Evolutionary conservation across 35 echinoderm and acorn worm genomes (phyloP).

Genomic region (Apostichopus californicus): DNA sequence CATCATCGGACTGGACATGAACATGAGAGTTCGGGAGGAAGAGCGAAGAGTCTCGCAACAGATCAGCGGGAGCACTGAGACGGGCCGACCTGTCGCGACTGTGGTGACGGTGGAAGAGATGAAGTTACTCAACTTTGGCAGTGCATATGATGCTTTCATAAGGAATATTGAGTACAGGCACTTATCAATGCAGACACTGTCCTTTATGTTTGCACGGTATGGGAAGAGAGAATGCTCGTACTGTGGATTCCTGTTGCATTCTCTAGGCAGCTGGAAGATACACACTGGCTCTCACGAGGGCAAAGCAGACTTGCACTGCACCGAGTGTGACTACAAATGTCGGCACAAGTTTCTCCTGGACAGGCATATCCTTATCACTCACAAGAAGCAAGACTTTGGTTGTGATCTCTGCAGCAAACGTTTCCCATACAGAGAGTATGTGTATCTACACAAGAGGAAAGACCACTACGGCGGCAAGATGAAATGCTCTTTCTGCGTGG

Average conservation of each 20-base stretch:
- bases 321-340: conserved; percentile 41
- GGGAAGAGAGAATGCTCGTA: conserved; percentile 51
- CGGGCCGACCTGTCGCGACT: not conserved
- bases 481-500: conserved; percentile 24
- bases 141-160: conserved; percentile 7
- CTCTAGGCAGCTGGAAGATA: conserved; percentile 50
- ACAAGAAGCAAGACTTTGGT: conserved; percentile 51
- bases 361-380: conserved; percentile 40
- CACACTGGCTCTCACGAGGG: conserved; percentile 49
- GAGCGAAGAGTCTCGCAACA: conserved; percentile 22
- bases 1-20: conserved; percentile 59
- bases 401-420: conserved; percentile 47
- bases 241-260: conserved; percentile 45
- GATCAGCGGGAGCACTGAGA: not conserved
- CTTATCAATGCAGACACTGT: conserved; percentile 29
- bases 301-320: conserved; percentile 3
- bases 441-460: conserved; percentile 46
- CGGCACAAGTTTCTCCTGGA: conserved; percentile 51
- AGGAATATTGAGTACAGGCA: conserved; percentile 35
- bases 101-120: conserved; percentile 27
- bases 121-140: conserved; percentile 11
- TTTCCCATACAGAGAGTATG: conserved; percentile 46
- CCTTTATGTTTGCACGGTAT: conserved; percentile 54
- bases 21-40: conserved; percentile 46
- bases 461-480: conserved; percentile 47